Percentiles rank a stretch among this genome's conserved stretches.
phyloP scores from a whole-genome alignment of 2,888 invertebrate species.

The Linnaemya vulpina region DNA sequence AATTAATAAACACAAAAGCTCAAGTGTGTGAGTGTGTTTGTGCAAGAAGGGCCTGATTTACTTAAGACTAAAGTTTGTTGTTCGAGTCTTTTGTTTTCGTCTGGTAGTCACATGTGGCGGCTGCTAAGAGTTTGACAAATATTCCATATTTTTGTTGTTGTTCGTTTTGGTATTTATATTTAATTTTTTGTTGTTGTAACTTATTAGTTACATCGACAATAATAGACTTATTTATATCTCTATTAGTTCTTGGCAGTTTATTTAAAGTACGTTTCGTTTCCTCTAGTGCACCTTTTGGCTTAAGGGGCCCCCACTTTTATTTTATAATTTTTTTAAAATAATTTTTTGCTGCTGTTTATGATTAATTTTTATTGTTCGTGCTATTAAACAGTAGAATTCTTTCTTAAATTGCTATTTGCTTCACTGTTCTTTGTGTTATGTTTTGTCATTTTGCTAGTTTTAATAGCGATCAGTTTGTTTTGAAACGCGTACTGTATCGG shows the following conservation, averaged over 20 bases:
- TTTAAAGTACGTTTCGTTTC: slow-evolving; percentile 35
- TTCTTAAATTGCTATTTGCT: slow-evolving; percentile 27
- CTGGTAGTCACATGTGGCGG: background rate
- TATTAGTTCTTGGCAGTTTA: background rate
- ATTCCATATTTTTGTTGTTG: background rate
- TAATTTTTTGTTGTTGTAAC: background rate
- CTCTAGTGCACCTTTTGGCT: slow-evolving; percentile 34
- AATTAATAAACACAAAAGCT: slow-evolving; percentile 14
- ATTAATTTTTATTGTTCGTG: slow-evolving; percentile 30
- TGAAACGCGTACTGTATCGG: slow-evolving; percentile 70
- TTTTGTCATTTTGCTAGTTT: slow-evolving; percentile 61
- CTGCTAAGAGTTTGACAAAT: background rate
- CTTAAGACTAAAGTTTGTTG: slow-evolving; percentile 34
- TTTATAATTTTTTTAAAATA: background rate
- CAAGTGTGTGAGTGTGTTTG: background rate
- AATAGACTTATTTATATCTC: background rate
- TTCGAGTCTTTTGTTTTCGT: slow-evolving; percentile 63
- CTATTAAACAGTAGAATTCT: slow-evolving; percentile 32
- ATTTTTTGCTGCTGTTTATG: slow-evolving; percentile 21
- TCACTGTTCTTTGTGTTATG: slow-evolving; percentile 36
- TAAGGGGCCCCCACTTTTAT: slow-evolving; percentile 39
- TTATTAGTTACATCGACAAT: background rate
- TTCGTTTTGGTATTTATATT: background rate
- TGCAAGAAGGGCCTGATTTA: background rate
- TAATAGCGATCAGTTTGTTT: slow-evolving; percentile 68